Percentiles rank a stretch among this genome's conserved stretches.
These are phyloP conservation scores for Enteromius argenteus DNA, from an alignment of 2,797 vertebrate genomes.

Conservation along the genomic window DNA sequence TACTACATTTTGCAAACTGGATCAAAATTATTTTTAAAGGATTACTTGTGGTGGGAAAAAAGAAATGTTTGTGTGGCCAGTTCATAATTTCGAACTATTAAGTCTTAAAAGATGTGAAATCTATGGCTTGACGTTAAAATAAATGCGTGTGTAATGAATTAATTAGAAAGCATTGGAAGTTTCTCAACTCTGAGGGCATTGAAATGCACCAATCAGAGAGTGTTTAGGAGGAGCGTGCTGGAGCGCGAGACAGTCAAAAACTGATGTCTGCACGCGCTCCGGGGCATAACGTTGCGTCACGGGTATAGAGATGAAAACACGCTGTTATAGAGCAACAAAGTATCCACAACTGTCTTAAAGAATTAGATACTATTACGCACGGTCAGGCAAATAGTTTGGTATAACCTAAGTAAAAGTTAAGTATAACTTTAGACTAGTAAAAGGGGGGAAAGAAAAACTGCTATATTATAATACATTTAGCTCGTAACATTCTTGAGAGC, in stretches of 20 bases:
- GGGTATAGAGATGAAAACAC: neutral
- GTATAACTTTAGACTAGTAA: neutral
- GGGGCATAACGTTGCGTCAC: conserved; percentile 31
- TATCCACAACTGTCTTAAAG: neutral
- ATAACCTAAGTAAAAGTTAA: neutral
- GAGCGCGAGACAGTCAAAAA: conserved; percentile 60
- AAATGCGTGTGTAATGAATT: conserved; percentile 65
- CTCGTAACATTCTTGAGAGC: neutral
- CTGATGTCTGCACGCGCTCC: conserved; percentile 52
- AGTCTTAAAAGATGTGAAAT: neutral
- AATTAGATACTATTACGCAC: neutral
- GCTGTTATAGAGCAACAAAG: neutral
- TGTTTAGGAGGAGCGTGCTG: conserved; percentile 49
- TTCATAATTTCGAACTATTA: neutral
- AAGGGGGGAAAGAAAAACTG: neutral
- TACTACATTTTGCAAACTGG: neutral
- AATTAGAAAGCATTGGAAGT: conserved; percentile 55
- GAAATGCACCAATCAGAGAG: conserved; percentile 75
- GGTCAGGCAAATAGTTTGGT: neutral
- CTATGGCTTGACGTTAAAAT: conserved; percentile 19
- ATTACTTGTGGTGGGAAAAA: too few relatives aligned
- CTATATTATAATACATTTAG: too few relatives aligned
- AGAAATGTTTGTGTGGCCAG: neutral
- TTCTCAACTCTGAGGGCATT: conserved; percentile 57
- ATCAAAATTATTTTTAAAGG: neutral